Percentiles rank a stretch among this genome's conserved stretches.
These are phyloP conservation scores for Helicoverpa zea DNA, from an alignment of 1,140 invertebrate species.

Conservation along the genomic window DNA sequence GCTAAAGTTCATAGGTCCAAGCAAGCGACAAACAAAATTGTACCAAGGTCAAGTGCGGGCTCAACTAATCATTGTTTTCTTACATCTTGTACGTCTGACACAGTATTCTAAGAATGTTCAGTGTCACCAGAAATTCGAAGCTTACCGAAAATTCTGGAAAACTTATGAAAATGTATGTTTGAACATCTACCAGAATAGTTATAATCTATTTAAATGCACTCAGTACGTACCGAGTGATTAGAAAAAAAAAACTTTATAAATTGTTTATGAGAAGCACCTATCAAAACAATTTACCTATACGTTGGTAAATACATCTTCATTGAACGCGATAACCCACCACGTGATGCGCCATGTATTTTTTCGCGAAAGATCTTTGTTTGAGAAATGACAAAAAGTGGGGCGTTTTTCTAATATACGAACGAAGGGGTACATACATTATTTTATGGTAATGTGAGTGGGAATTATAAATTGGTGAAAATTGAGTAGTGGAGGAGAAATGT, in stretches of 20 bases:
- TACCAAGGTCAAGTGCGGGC: conserved; percentile 64
- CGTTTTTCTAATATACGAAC: background rate
- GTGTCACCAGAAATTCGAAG: background rate
- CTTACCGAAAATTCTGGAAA: background rate
- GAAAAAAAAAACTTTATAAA: background rate
- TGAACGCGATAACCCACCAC: conserved; percentile 29
- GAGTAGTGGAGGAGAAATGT: background rate
- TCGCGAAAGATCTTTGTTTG: conserved; percentile 41
- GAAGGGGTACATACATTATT: background rate
- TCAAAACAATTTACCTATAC: conserved; percentile 18
- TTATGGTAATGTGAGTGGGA: background rate
- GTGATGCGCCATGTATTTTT: conserved; percentile 35
- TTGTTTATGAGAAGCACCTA: background rate
- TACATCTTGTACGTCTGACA: background rate
- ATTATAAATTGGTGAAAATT: background rate
- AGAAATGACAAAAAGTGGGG: background rate
- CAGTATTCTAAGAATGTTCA: background rate
- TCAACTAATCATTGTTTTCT: conserved; percentile 36
- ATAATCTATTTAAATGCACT: too few relatives aligned
- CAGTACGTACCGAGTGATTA: too few relatives aligned
- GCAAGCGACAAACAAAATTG: conserved; percentile 60
- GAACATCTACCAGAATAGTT: too few relatives aligned
- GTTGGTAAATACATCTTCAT: conserved; percentile 19
- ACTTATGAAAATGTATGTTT: too few relatives aligned
- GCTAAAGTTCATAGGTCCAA: conserved; percentile 53